Base-by-base conservation (phyloP, 1,140 invertebrate genomes). In the Orius laevigatus region DNA sequence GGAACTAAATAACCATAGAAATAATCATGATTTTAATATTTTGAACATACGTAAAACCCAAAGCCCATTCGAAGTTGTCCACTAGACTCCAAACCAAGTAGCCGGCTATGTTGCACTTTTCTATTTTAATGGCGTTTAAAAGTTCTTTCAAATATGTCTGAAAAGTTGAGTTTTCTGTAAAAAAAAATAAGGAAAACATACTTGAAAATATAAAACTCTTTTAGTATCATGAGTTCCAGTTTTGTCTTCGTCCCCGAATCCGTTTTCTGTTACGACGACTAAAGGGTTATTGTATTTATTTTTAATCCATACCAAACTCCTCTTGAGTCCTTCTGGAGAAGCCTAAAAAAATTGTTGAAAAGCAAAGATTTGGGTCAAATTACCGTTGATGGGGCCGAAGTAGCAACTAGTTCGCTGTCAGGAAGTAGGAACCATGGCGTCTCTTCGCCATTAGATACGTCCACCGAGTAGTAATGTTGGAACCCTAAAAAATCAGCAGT, bases 181-280 rank as follows among this genome's bases (percentile, higher is more conserved):
- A 25, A 4, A 8, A 8, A 25, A 8, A 25, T 25, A 25, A 8
- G 25, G 25, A 25, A 8, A 25, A 25, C 25, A 4, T 54, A 59
- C 53, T n/a, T 46, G 49, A 49, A 62, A 66, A 44, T 67, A 78
- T 19, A 63, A 45, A 10, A 76, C 61, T 45, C 76, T 62, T 5
- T 64, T 61, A 0, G 53, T 15, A 56, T 82, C 78, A 16, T 71
- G 50, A 1, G 74, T 39, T 4, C 70, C 25, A 25, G 3, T 68
- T 1, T 63, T 66, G 40, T 59, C 59, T 62, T 68, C 69, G 12
- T 45, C 43, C 5, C 63, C 69, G 62, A 61, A 70, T 15, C 82
- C 82, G 58, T 84, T 84, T 68, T 84, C 82, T 0, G 78, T 78
- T 2, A 86, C 65, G 5, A 76, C 62, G 2, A 83, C 63, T n/a